Evolutionary conservation across 2,797 vertebrate genomes (phyloP).

Genomic region (Crocidura indochinensis): DNA sequence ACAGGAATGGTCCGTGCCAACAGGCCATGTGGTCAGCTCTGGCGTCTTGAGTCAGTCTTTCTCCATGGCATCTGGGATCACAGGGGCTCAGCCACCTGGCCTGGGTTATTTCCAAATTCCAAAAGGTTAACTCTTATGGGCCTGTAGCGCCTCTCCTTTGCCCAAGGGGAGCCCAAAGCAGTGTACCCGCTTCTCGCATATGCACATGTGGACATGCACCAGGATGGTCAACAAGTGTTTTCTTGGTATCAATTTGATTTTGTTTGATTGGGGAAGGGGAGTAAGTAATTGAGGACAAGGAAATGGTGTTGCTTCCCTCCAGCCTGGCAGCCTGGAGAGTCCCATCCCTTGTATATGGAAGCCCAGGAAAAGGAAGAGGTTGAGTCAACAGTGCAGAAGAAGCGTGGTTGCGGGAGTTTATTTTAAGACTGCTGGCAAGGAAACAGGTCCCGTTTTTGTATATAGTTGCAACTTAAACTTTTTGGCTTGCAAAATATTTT

Average conservation of each 20-base stretch:
- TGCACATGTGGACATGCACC: no score
- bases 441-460: conserved; percentile 87
- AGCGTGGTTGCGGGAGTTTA: conserved; percentile 73
- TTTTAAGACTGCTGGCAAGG: conserved; percentile 84
- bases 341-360: conserved; percentile 50
- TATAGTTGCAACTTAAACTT: conserved; percentile 87
- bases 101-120: conserved; percentile 54
- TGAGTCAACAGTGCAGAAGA: conserved; percentile 44
- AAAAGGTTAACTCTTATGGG: conserved; percentile 63
- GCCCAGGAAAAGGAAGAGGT: conserved; percentile 61
- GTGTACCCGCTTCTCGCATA: neutral
- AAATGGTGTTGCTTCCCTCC: conserved; percentile 54
- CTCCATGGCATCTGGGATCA: conserved; percentile 68
- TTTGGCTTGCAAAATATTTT: conserved; percentile 92
- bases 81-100: conserved; percentile 67
- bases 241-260: conserved; percentile 80
- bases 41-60: neutral
- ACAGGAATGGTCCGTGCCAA: conserved; percentile 57
- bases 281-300: conserved; percentile 60
- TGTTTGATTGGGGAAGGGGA: conserved; percentile 66
- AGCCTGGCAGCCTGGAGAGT: conserved; percentile 65
- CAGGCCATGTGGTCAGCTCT: conserved; percentile 37
- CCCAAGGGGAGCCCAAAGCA: conserved; percentile 40
- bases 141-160: conserved; percentile 2
- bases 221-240: conserved; percentile 66